A percentile compares a stretch with the other conserved stretches of the same genome.
Evolutionary conservation across 2,888 invertebrate species (phyloP).

Genomic region (Chalcosyrphus nemorum): DNA sequence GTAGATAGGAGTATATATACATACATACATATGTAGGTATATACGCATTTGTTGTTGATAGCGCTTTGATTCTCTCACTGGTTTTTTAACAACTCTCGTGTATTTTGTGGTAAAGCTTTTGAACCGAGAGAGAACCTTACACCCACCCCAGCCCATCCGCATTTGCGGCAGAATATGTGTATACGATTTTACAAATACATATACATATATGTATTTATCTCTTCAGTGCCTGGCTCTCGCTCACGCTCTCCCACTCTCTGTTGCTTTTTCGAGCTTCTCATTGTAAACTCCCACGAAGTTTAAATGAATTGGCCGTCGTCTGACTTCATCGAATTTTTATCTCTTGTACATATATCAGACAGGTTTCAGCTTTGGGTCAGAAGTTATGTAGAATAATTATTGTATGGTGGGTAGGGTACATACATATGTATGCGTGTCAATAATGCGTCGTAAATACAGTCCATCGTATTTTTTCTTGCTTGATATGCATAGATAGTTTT

Average conservation of each 20-base stretch:
- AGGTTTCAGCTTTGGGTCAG: slow-evolving; percentile 11
- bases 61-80: slow-evolving; percentile 17
- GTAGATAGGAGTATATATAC: not conserved
- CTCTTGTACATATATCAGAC: not conserved
- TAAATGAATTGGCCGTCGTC: not conserved
- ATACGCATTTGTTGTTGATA: not conserved
- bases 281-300: slow-evolving; percentile 3
- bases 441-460: not conserved
- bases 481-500: not conserved
- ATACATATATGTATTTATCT: not conserved
- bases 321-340: slow-evolving; percentile 2
- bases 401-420: not conserved
- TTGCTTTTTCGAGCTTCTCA: too few relatives aligned
- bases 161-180: not conserved
- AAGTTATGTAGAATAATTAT: not conserved
- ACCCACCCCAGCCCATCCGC: not conserved
- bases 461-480: not conserved
- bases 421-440: not conserved
- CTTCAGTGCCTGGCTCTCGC: too few relatives aligned
- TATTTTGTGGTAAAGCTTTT: slow-evolving; percentile 30
- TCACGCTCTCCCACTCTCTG: not conserved
- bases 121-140: slow-evolving; percentile 14
- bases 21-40: not conserved
- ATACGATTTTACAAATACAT: not conserved
- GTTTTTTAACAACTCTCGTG: too few relatives aligned